Percentiles rank a stretch among this genome's conserved stretches.
phyloP scores from a whole-genome alignment of 2,888 invertebrate species.

The Dynastes maya region DNA sequence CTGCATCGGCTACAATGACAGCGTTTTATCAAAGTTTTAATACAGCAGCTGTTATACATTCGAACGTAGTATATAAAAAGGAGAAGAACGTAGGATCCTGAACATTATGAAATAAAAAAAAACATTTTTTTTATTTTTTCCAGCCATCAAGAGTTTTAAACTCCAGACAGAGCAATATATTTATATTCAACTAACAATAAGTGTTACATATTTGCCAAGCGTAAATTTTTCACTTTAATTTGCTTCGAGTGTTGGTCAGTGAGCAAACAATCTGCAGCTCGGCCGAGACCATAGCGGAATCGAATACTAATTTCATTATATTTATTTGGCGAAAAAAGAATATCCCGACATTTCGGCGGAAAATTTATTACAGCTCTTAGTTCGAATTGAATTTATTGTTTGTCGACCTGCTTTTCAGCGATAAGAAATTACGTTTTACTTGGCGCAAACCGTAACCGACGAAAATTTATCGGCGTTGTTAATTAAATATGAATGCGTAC shows the following conservation, averaged over 20 bases:
- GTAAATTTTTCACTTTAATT: not conserved
- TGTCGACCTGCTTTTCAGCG: slow-evolving; percentile 28
- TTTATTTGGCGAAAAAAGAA: slow-evolving; percentile 17
- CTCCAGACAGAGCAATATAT: too few relatives aligned
- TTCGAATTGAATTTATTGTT: slow-evolving; percentile 33
- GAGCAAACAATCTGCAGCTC: not conserved
- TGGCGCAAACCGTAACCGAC: not conserved
- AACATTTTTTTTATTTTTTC: too few relatives aligned
- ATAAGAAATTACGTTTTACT: slow-evolving; percentile 33
- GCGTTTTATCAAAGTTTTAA: too few relatives aligned
- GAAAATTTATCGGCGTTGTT: slow-evolving; percentile 18
- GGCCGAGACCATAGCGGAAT: not conserved
- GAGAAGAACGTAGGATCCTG: too few relatives aligned
- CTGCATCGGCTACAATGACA: too few relatives aligned
- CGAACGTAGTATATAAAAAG: too few relatives aligned
- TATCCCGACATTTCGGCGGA: not conserved
- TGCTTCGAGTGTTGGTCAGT: not conserved
- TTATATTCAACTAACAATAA: too few relatives aligned
- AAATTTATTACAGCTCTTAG: slow-evolving; percentile 22
- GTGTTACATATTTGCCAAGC: too few relatives aligned
- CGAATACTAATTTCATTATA: slow-evolving; percentile 15
- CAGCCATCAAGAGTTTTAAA: too few relatives aligned
- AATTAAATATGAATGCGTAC: slow-evolving; percentile 20
- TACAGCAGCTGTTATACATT: too few relatives aligned
- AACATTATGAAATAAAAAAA: too few relatives aligned